Evolutionary conservation across 2,888 invertebrate species (phyloP).

Genomic region (Eupeodes latifasciatus): DNA sequence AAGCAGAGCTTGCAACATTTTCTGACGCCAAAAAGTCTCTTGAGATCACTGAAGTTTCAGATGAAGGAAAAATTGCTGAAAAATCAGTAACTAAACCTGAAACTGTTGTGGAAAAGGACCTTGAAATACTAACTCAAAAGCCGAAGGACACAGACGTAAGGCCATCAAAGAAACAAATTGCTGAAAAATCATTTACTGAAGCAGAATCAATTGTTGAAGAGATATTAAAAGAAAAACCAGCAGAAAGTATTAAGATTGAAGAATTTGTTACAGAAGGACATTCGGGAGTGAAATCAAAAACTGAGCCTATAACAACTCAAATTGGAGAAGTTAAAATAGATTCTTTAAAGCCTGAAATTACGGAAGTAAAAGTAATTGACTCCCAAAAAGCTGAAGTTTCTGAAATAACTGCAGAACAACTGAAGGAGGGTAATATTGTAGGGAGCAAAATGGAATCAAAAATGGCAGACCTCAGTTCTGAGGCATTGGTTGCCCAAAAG

Average conservation of each 20-base stretch:
- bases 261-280: not conserved
- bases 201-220: conserved; percentile 4
- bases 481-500: conserved; percentile 4
- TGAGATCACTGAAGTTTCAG: not conserved
- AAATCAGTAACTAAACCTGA: conserved; percentile 33
- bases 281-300: conserved; percentile 8
- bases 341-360: not conserved
- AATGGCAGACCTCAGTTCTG: not conserved
- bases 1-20: not conserved
- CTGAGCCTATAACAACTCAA: not conserved
- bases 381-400: conserved; percentile 10
- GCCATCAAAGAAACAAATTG: not conserved
- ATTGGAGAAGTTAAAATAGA: conserved; percentile 13
- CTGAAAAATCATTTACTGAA: conserved; percentile 20
- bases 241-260: not conserved
- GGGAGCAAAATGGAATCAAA: not conserved
- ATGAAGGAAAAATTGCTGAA: not conserved
- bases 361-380: not conserved
- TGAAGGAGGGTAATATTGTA: not conserved
- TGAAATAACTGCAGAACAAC: not conserved
- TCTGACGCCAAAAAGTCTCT: not conserved
- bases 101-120: not conserved
- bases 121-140: not conserved
- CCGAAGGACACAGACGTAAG: not conserved
- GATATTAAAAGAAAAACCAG: conserved; percentile 35